Conservation (phyloP, 2,113 vertebrate species). For the Cyprinus carpio region DNA sequence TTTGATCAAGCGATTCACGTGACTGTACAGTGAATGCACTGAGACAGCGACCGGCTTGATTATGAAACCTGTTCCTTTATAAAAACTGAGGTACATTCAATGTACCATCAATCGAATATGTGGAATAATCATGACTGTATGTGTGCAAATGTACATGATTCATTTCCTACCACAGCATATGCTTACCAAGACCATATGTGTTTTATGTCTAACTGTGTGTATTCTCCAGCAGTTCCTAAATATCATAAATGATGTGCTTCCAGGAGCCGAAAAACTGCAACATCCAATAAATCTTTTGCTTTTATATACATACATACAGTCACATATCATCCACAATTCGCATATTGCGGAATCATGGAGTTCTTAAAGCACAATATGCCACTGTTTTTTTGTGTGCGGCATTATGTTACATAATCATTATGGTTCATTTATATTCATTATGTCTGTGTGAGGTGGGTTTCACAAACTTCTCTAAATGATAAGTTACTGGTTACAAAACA, state of each 20-base stretch:
- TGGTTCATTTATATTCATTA: slow-evolving; percentile 5
- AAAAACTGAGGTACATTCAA: neutral
- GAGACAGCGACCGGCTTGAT: neutral
- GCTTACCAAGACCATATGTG: neutral
- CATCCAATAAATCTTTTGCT: neutral
- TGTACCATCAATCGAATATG: neutral
- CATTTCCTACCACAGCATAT: neutral
- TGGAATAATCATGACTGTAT: neutral
- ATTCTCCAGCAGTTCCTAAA: neutral
- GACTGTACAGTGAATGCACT: neutral
- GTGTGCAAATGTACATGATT: neutral
- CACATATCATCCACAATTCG: slow-evolving; percentile 1
- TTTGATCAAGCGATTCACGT: neutral
- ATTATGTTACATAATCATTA: slow-evolving; percentile 7
- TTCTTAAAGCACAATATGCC: neutral
- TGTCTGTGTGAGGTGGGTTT: neutral
- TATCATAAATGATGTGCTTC: neutral
- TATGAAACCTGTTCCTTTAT: neutral
- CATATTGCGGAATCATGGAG: neutral
- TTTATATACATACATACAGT: neutral
- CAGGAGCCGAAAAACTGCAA: neutral
- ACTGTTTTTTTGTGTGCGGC: neutral
- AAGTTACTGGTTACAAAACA: slow-evolving; percentile 17
- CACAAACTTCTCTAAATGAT: neutral
- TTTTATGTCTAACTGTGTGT: neutral